Evolutionary conservation across 2,113 vertebrate species (phyloP).

Genomic region (Lamprologus lemairii): DNA sequence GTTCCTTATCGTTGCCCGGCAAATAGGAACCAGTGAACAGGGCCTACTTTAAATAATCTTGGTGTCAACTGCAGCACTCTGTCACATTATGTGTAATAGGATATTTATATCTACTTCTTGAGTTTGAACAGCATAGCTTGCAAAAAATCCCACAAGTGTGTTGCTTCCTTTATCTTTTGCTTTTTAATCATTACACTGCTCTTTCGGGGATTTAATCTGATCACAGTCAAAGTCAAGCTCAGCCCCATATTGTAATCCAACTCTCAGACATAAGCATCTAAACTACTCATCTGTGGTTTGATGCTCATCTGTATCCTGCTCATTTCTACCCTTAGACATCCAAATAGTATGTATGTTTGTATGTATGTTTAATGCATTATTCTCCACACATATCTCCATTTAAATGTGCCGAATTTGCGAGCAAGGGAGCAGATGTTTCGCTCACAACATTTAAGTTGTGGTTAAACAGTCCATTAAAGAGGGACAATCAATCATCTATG

Average conservation of each 20-base stretch:
- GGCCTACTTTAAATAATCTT: not conserved
- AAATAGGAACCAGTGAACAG: not conserved
- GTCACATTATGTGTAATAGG: not conserved
- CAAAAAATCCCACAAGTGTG: not conserved
- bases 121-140: not conserved
- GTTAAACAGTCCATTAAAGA: not conserved
- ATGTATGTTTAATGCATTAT: not conserved
- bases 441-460: not conserved
- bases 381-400: not conserved
- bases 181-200: not conserved
- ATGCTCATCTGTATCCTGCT: not conserved
- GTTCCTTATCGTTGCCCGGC: not conserved
- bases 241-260: not conserved
- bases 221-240: not conserved
- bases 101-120: not conserved
- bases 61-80: not conserved
- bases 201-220: not conserved
- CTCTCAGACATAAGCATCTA: not conserved
- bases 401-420: not conserved
- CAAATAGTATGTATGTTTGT: not conserved
- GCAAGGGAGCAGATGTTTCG: not conserved
- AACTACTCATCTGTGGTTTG: not conserved
- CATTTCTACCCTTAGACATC: not conserved
- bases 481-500: too few relatives aligned
- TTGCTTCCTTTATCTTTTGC: not conserved